Percentiles rank a stretch among this genome's conserved stretches.
Evolutionary conservation across 2,113 vertebrate species (phyloP).

Genomic region (Daboia siamensis): DNA sequence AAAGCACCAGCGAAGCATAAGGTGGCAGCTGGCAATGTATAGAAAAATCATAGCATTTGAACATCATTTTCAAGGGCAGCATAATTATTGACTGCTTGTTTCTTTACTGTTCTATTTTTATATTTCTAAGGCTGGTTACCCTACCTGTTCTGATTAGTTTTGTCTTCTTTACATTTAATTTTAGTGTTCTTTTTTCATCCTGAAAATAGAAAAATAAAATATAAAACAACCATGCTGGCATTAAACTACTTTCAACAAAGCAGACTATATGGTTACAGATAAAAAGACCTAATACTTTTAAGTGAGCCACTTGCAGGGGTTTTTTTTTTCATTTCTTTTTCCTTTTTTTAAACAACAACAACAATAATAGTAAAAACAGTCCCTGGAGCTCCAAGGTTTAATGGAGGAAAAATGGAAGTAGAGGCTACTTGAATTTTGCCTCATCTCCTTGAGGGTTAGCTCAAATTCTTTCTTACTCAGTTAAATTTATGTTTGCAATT

Average conservation of each 20-base stretch:
- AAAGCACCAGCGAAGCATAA: not conserved
- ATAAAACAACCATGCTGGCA: not conserved
- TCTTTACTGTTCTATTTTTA: not conserved
- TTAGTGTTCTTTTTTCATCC: not conserved
- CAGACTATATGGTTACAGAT: not conserved
- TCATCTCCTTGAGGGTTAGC: not conserved
- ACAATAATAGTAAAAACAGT: not conserved
- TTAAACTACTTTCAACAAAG: not conserved
- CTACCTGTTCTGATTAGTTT: not conserved
- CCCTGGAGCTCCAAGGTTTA: not conserved
- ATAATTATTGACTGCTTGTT: not conserved
- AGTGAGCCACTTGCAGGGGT: not conserved
- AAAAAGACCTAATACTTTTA: not conserved
- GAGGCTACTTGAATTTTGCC: not conserved
- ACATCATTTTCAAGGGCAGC: not conserved
- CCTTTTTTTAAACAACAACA: not conserved
- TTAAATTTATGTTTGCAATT: not conserved
- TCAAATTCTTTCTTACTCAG: not conserved
- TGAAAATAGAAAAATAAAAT: slow-evolving; percentile 27
- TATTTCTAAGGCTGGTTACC: not conserved
- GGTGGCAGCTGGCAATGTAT: not conserved
- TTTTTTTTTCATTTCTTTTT: not conserved
- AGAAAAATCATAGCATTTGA: not conserved
- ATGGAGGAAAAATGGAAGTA: not conserved
- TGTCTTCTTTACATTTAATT: not conserved